Evolutionary conservation across 2,888 invertebrate species (phyloP).

Genomic region (Tupiocoris notatus): DNA sequence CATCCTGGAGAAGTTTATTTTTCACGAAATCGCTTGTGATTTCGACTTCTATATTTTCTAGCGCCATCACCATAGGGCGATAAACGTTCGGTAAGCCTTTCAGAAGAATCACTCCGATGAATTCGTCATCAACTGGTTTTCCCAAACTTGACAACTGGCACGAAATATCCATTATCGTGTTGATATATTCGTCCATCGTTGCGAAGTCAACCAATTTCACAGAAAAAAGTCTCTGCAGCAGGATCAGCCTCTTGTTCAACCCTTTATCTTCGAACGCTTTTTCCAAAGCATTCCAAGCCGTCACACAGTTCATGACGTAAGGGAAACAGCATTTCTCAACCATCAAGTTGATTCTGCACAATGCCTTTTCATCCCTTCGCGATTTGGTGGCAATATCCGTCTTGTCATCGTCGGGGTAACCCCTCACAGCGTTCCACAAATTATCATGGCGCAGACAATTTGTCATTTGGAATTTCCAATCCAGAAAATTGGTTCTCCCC

Average conservation of each 20-base stretch:
- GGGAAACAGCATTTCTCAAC: slow-evolving; percentile 21
- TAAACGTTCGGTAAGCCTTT: neutral
- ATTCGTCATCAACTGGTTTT: slow-evolving; percentile 29
- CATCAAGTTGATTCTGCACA: neutral
- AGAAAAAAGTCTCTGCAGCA: neutral
- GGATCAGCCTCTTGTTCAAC: neutral
- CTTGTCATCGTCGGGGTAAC: neutral
- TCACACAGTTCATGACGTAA: neutral
- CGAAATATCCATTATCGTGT: neutral
- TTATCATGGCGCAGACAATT: slow-evolving; percentile 8
- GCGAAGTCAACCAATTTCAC: neutral
- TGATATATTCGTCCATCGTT: slow-evolving; percentile 16
- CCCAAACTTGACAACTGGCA: neutral
- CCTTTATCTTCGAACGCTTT: slow-evolving; percentile 16
- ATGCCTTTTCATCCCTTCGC: slow-evolving; percentile 19
- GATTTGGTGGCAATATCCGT: neutral
- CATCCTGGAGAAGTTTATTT: slow-evolving; percentile 5
- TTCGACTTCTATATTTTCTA: slow-evolving; percentile 8
- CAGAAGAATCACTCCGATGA: slow-evolving; percentile 18
- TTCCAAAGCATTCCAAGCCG: slow-evolving; percentile 21
- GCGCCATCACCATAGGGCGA: slow-evolving; percentile 22
- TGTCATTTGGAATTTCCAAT: slow-evolving; percentile 26
- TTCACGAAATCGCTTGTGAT: slow-evolving; percentile 24
- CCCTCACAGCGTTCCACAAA: neutral
- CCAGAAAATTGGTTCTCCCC: slow-evolving; percentile 12